phyloP scores from a whole-genome alignment of 2,888 invertebrate genomes.

The Agriopis aurantiaria region DNA sequence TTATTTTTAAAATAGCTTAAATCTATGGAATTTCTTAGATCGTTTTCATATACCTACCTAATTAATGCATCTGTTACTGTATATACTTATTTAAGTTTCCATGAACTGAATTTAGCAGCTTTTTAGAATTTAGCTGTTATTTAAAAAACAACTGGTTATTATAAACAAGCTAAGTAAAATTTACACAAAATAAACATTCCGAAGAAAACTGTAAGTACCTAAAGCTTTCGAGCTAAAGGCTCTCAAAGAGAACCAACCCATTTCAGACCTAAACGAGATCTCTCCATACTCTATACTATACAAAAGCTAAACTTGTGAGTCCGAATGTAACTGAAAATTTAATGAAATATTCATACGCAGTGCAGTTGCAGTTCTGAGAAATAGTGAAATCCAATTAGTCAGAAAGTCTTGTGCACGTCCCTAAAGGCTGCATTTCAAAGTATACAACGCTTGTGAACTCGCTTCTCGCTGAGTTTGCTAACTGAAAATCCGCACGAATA shows the following conservation, averaged over 20 bases:
- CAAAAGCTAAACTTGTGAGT: neutral
- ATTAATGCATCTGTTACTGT: too few relatives aligned
- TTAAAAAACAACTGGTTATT: too few relatives aligned
- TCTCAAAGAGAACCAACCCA: neutral
- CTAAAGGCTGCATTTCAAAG: neutral
- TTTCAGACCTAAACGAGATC: neutral
- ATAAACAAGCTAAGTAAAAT: neutral
- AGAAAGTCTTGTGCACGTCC: neutral
- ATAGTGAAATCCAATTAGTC: constrained; percentile 28
- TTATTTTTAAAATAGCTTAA: too few relatives aligned
- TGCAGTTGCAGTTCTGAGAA: constrained; percentile 14
- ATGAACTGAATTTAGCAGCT: too few relatives aligned
- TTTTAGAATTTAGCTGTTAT: too few relatives aligned
- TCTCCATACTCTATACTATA: neutral
- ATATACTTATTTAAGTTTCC: too few relatives aligned
- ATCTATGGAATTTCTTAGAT: too few relatives aligned
- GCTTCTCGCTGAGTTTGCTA: neutral
- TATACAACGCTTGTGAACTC: constrained; percentile 1
- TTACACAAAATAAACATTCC: neutral
- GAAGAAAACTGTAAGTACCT: neutral
- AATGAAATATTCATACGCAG: constrained; percentile 16
- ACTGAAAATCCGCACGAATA: neutral
- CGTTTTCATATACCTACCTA: too few relatives aligned
- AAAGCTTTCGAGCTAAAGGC: constrained; percentile 8
- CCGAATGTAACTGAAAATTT: neutral